Percentiles rank a stretch among this genome's conserved stretches.
phyloP scores from a whole-genome alignment of 2,888 invertebrate genomes.

The Xylota segnis region DNA sequence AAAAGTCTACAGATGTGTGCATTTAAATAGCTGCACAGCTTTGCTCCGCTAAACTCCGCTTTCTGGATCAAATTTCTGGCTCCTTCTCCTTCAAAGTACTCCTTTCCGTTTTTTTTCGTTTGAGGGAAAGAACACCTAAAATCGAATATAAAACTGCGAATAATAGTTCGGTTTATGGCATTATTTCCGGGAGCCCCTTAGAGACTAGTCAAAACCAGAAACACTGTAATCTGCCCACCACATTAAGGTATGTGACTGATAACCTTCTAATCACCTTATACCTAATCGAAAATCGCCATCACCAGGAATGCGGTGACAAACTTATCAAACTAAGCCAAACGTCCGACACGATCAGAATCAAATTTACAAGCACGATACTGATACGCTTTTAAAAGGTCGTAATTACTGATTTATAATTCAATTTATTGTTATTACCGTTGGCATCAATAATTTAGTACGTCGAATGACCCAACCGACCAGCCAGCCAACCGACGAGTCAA shows the following conservation, averaged over 20 bases:
- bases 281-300: neutral
- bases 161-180: no score
- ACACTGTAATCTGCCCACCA: neutral
- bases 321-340: constrained; percentile 16
- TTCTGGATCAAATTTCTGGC: no score
- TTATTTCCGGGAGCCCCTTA: neutral
- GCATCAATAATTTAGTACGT: constrained; percentile 48
- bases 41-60: no score
- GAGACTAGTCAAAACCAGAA: neutral
- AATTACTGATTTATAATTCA: constrained; percentile 64
- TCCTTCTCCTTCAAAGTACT: no score
- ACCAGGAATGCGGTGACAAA: constrained; percentile 2
- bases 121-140: no score
- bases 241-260: constrained; percentile 1
- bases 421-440: constrained; percentile 61
- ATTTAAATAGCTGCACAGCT: no score
- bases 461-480: constrained; percentile 36
- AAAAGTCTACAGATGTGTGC: no score
- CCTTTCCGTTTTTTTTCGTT: no score
- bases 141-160: no score
- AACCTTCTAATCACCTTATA: constrained; percentile 7
- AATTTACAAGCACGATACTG: constrained; percentile 23
- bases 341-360: constrained; percentile 1
- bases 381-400: constrained; percentile 53
- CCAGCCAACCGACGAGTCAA: constrained; percentile 14